phyloP scores from a whole-genome alignment of 2,113 vertebrate species.

The Sinocyclocheilus grahami region DNA sequence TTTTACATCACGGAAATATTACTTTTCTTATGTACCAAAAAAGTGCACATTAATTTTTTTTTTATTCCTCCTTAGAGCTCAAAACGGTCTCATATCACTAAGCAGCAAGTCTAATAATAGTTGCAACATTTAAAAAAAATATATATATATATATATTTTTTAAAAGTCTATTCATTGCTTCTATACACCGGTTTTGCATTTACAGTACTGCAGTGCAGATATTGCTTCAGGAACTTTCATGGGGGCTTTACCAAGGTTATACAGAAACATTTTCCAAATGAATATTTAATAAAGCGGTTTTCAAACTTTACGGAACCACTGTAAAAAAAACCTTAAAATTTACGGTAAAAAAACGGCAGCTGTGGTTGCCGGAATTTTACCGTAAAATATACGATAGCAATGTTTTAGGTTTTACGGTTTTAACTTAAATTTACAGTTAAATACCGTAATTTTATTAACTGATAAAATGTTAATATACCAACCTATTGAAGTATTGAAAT shows the following conservation, averaged over 20 bases:
- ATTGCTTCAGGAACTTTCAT: neutral
- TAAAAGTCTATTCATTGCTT: conserved; percentile 15
- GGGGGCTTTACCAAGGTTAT: neutral
- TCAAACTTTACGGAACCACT: too few species aligned
- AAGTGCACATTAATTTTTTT: neutral
- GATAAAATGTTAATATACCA: too few species aligned
- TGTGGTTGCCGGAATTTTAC: too few species aligned
- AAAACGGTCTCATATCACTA: neutral
- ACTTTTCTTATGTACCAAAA: conserved; percentile 19
- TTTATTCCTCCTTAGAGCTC: neutral
- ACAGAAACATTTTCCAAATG: neutral
- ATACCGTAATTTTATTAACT: too few species aligned
- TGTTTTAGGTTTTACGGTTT: too few species aligned
- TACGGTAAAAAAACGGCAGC: too few species aligned
- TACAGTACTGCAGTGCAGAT: neutral
- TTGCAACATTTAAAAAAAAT: neutral
- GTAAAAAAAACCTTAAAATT: too few species aligned
- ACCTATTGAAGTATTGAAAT: too few species aligned
- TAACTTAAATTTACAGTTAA: too few species aligned
- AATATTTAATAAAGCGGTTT: neutral
- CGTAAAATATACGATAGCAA: too few species aligned
- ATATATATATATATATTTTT: too few species aligned
- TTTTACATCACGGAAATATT: conserved; percentile 18
- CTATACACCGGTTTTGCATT: neutral
- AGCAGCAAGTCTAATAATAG: neutral